phyloP scores from a whole-genome alignment of 35 echinoderm and acorn worm genomes.

The Ptychodera flava region DNA sequence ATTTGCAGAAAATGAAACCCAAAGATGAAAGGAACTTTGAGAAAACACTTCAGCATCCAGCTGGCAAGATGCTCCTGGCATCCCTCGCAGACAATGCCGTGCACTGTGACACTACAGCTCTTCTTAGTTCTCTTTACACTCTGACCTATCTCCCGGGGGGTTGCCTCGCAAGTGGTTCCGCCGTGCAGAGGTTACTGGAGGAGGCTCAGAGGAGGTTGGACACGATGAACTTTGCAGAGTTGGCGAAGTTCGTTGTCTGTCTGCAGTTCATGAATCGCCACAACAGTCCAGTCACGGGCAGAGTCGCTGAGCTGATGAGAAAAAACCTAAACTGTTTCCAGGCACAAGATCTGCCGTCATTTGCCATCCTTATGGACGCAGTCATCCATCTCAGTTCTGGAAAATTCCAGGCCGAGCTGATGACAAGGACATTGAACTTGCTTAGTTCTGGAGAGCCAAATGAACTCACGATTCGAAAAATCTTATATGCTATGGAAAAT shows the following conservation, averaged over 20 bases:
- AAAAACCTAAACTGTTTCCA: not conserved
- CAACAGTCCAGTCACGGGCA: not conserved
- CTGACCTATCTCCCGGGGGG: not conserved
- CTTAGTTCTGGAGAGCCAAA: not conserved
- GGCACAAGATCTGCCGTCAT: not conserved
- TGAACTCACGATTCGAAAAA: not conserved
- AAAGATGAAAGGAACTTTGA: not conserved
- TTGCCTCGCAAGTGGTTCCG: not conserved
- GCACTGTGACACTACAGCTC: not conserved
- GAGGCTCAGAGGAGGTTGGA: not conserved
- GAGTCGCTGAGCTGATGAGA: not conserved
- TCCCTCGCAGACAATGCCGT: not conserved
- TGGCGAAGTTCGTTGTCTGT: not conserved
- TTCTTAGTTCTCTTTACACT: not conserved
- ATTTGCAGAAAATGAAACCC: not conserved
- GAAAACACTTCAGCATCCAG: not conserved
- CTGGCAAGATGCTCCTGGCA: not conserved
- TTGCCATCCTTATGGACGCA: not conserved
- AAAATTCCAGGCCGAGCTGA: not conserved
- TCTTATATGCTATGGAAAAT: not conserved
- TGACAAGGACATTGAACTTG: not conserved
- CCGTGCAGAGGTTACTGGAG: not conserved
- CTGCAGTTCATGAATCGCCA: not conserved
- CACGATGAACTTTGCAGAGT: not conserved
- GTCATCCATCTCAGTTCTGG: not conserved